Percentiles rank a stretch among this genome's conserved stretches.
Conservation (phyloP, 2,888 invertebrate genomes). For the Seira musarum region DNA sequence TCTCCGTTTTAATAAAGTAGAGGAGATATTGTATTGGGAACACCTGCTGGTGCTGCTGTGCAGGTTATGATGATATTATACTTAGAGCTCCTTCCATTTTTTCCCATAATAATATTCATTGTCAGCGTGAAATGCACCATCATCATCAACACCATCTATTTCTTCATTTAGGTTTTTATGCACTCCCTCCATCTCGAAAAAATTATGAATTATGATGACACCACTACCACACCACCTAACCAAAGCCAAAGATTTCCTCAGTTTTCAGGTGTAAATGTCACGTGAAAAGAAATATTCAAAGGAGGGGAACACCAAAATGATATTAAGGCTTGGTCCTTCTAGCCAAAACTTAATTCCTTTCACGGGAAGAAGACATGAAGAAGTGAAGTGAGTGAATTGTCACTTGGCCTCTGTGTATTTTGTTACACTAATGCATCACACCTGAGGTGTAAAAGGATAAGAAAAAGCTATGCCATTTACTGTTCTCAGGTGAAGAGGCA, state of each 20-base stretch:
- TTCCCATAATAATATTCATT: conserved; percentile 18
- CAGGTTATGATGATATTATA: conserved; percentile 47
- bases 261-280: conserved; percentile 37
- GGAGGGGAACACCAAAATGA: conserved; percentile 27
- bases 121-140: conserved; percentile 48
- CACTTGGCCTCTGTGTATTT: conserved; percentile 28
- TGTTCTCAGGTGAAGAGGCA: neutral
- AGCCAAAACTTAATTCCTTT: conserved; percentile 13
- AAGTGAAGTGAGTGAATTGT: conserved; percentile 44
- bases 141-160: conserved; percentile 25
- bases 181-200: conserved; percentile 2
- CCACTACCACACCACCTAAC: neutral
- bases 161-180: neutral
- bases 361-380: neutral
- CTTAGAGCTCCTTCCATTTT: conserved; percentile 24
- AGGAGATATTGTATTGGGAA: conserved; percentile 16
- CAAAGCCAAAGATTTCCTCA: conserved; percentile 18
- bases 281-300: neutral
- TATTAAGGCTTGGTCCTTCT: conserved; percentile 41
- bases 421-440: neutral
- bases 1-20: conserved; percentile 8
- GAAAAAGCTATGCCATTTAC: neutral
- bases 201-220: conserved; percentile 48
- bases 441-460: conserved; percentile 12
- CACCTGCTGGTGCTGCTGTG: conserved; percentile 59